Percentiles rank a stretch among this genome's conserved stretches.
Conservation (phyloP, 2,113 vertebrate species). For the Heliornis fulica region DNA sequence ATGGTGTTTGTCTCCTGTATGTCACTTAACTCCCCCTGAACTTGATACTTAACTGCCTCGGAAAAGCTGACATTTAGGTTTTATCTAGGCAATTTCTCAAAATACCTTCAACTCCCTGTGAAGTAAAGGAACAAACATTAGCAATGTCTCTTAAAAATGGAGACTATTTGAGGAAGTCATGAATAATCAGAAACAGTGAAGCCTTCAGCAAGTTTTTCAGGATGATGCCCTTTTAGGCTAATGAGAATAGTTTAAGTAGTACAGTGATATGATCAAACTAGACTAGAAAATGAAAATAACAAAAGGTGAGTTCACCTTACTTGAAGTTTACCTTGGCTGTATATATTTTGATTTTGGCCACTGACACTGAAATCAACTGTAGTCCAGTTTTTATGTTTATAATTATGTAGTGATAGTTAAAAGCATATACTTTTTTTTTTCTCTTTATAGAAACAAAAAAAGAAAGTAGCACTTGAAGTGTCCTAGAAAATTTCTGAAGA, state of each 20-base stretch:
- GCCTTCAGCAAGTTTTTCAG: neutral
- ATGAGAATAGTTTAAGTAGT: neutral
- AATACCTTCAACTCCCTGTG: slow-evolving; percentile 10
- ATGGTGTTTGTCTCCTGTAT: neutral
- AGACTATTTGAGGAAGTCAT: neutral
- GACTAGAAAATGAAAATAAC: neutral
- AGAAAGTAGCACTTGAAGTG: neutral
- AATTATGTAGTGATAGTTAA: neutral
- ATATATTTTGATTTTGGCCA: neutral
- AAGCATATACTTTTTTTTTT: neutral
- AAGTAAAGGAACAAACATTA: neutral
- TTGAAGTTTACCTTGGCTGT: neutral
- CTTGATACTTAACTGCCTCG: neutral
- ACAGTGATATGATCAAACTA: rapidly evolving
- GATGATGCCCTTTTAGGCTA: neutral
- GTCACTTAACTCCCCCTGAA: slow-evolving; percentile 44
- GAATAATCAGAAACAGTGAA: neutral
- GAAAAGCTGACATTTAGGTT: slow-evolving; percentile 45
- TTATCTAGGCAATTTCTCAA: slow-evolving; percentile 35
- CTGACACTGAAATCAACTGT: neutral
- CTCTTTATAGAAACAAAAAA: neutral
- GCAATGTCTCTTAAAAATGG: neutral
- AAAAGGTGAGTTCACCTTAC: neutral
- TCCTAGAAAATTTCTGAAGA: neutral
- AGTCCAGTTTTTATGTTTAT: neutral